Conservation (phyloP, 2,888 invertebrate genomes). For the Synanthedon andrenaeformis region DNA sequence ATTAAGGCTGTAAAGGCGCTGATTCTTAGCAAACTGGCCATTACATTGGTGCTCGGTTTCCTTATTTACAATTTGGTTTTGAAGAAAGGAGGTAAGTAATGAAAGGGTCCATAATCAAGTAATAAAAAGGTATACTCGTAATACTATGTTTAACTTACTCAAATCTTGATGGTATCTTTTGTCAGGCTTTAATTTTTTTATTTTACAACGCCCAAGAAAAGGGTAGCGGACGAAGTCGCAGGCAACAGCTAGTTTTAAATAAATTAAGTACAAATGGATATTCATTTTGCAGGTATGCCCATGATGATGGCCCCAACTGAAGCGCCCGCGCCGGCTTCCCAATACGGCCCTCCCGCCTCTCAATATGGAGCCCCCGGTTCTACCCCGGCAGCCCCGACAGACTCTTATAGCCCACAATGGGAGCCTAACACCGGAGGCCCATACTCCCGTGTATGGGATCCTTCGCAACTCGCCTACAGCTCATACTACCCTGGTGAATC, state of each 20-base stretch:
- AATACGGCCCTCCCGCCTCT: slow-evolving; percentile 78
- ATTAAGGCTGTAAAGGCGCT: slow-evolving; percentile 87
- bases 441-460: slow-evolving; percentile 83
- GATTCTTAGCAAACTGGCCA: slow-evolving; percentile 85
- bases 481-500: slow-evolving; percentile 78
- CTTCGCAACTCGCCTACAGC: slow-evolving; percentile 77
- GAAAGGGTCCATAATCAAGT: not conserved
- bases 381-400: slow-evolving; percentile 72
- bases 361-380: slow-evolving; percentile 61
- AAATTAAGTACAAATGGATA: not conserved
- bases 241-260: too few relatives aligned
- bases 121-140: not conserved
- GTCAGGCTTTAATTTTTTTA: too few relatives aligned
- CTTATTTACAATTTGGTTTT: slow-evolving; percentile 79
- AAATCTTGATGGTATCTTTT: not conserved
- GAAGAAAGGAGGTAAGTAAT: slow-evolving; percentile 77
- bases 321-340: slow-evolving; percentile 70
- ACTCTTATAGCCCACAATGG: slow-evolving; percentile 81
- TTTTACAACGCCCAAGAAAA: too few relatives aligned
- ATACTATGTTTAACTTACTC: not conserved
- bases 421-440: slow-evolving; percentile 80
- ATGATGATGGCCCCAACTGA: slow-evolving; percentile 80
- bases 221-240: too few relatives aligned
- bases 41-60: slow-evolving; percentile 84
- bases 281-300: slow-evolving; percentile 70